Evolutionary conservation across 2,888 invertebrate genomes (phyloP), one percentile per base, ranked within the genome.

Genomic region (Aethes cnicana): DNA sequence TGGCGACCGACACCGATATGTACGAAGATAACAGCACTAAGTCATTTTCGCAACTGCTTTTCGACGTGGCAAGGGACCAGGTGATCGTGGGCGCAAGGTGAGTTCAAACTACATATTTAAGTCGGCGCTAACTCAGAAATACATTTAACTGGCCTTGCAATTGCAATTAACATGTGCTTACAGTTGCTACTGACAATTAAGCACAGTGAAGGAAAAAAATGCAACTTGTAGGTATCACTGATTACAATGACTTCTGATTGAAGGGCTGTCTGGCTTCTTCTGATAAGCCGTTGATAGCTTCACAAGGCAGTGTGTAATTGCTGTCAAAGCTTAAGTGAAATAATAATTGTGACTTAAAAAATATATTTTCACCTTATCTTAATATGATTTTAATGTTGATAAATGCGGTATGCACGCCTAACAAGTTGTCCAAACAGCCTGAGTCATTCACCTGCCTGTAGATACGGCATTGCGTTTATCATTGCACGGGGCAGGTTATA

Each of bases 1-100:
- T 95, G 81, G 91, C 92, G 69, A 78, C 91, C 48, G 91, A 93
- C 57, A 90, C 92, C 48, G 92, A 93, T 79, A 89, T 91, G 71
- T 97, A 96, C 82, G 91, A 91, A 65, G 93, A 95, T 77, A 91
- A 93, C 56, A 93, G 93, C 63, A 93, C 95, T 62, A 92, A 92
- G 57, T 93, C 94, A 62, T 97, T 94, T 84, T 95, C 96, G 43
- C 95, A 96, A 90, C 90, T 97, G 74, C 90, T 96, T 50, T 95
- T 97, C 80, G 97, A 97, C 87, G 94, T 95, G 53, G 93, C 94
- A 62, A 92, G 96, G 74, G 94, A 95, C 81, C 97, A 97, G 84
- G 91, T 97, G 67, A 92, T 97, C 69, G 95, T 97, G 64, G 97
- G 97, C 62, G 96, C 97, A 65, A 94, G 96, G 96, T 97, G 89